Conservation (phyloP, 2,113 vertebrate genomes). For the Antennarius striatus region DNA sequence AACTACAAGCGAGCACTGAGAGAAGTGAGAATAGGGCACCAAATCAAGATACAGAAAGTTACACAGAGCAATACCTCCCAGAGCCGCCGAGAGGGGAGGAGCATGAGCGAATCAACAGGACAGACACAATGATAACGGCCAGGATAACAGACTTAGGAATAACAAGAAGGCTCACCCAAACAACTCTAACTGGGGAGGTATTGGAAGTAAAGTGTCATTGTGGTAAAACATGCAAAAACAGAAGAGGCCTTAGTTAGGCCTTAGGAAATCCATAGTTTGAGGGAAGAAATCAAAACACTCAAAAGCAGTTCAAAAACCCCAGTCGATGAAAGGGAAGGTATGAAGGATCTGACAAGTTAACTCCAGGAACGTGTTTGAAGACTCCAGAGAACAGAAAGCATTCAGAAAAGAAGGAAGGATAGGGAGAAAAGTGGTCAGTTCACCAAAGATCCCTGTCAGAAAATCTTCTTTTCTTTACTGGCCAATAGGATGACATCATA, state of each 20-base stretch:
- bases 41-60: no score
- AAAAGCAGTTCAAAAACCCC: neutral
- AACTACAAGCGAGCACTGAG: no score
- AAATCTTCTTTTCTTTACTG: neutral
- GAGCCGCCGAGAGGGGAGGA: no score
- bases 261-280: neutral
- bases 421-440: neutral
- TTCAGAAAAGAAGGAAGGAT: neutral
- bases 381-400: neutral
- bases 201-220: neutral
- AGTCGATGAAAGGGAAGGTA: constrained; percentile 20
- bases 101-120: constrained; percentile 1
- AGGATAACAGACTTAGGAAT: neutral
- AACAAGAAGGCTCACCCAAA: neutral
- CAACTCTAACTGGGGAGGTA: neutral
- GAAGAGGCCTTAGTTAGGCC: neutral
- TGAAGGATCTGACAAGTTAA: constrained; percentile 8
- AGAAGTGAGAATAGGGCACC: neutral
- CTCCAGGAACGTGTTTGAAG: constrained; percentile 9
- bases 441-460: neutral
- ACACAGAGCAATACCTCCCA: no score
- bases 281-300: neutral
- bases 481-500: neutral
- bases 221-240: no score
- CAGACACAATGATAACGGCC: neutral